phyloP scores from a whole-genome alignment of 2,888 invertebrate species.

The Dicyrtomina minuta region DNA sequence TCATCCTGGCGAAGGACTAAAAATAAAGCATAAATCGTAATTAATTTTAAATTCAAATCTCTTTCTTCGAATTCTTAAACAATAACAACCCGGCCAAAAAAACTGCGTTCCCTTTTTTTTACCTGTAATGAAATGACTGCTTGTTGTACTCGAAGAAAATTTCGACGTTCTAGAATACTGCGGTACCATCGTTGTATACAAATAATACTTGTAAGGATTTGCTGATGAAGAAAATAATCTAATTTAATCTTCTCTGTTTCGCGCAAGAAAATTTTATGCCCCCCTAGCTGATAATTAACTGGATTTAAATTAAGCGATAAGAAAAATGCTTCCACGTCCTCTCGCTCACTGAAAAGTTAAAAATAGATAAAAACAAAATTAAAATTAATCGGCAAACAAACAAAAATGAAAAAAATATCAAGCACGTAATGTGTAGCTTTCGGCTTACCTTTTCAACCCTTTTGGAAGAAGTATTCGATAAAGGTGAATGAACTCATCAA shows the following conservation, averaged over 20 bases:
- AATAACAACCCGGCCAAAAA: neutral
- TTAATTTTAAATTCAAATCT: constrained; percentile 1
- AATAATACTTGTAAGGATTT: constrained; percentile 89
- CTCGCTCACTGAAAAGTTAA: constrained; percentile 68
- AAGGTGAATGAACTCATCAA: constrained; percentile 90
- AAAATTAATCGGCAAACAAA: neutral
- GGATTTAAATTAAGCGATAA: constrained; percentile 79
- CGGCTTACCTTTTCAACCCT: constrained; percentile 65
- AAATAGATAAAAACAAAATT: constrained; percentile 16
- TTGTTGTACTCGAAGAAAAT: constrained; percentile 72
- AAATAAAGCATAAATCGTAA: constrained; percentile 37
- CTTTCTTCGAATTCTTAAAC: neutral
- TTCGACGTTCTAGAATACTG: constrained; percentile 73
- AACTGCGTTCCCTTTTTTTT: no score
- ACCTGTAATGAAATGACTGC: constrained; percentile 75
- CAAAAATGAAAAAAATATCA: neutral
- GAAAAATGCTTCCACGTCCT: constrained; percentile 82
- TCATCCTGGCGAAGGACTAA: constrained; percentile 69
- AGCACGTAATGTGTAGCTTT: neutral
- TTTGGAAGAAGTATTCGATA: constrained; percentile 88
- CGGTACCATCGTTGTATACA: constrained; percentile 90
- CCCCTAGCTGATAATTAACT: constrained; percentile 86
- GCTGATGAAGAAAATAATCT: constrained; percentile 87
- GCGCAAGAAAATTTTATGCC: constrained; percentile 87
- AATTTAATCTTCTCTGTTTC: constrained; percentile 91